Conservation (phyloP, 53 echinoderm and acorn worm genomes). For the Temnopleurus reevesii region DNA sequence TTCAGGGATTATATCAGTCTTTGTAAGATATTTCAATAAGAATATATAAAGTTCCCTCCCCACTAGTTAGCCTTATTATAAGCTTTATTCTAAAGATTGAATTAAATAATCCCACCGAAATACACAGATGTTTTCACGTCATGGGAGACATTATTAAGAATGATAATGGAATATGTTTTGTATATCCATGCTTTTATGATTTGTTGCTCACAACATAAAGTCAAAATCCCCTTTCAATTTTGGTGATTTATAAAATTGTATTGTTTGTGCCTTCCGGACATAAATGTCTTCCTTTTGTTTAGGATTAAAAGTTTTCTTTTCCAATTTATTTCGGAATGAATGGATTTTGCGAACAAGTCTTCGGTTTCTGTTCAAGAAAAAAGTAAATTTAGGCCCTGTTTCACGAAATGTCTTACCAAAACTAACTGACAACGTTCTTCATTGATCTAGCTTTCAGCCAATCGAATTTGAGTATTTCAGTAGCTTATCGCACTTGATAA, state of each 20-base stretch:
- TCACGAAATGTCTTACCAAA: no score
- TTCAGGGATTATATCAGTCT: background rate
- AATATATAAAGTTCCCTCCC: background rate
- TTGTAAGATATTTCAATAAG: background rate
- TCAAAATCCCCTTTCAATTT: constrained; percentile 2
- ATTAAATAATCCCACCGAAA: background rate
- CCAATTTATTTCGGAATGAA: background rate
- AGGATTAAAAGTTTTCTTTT: constrained; percentile 3
- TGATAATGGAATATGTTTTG: background rate
- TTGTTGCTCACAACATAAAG: background rate
- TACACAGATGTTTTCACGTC: background rate
- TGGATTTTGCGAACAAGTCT: background rate
- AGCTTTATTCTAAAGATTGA: no score
- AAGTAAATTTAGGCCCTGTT: no score
- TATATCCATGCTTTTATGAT: background rate
- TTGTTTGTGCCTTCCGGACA: background rate
- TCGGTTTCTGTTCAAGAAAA: no score
- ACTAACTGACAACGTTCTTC: no score
- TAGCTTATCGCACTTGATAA: no score
- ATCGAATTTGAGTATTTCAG: no score
- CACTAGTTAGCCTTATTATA: constrained; percentile 3
- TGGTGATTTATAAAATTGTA: background rate
- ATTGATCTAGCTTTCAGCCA: no score
- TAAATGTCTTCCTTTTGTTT: background rate
- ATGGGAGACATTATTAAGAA: background rate